These are phyloP conservation scores for Coreoperca whiteheadi DNA, from an alignment of 2,113 vertebrate species.

Conservation along the genomic window DNA sequence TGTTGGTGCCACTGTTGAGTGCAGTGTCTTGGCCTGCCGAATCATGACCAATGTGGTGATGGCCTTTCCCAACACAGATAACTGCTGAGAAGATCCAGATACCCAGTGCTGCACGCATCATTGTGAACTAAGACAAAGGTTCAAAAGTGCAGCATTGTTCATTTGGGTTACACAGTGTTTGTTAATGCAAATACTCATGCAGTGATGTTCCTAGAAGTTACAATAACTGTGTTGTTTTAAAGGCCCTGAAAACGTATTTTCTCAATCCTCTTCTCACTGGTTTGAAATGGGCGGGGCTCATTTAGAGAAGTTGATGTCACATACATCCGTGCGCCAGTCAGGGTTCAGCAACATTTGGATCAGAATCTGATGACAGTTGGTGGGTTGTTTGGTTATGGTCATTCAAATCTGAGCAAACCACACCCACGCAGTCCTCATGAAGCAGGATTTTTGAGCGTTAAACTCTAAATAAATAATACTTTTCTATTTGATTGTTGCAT, in stretches of 20 bases:
- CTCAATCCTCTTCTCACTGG: neutral
- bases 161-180: slow-evolving; percentile 49
- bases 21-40: slow-evolving; percentile 26
- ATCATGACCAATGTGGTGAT: slow-evolving; percentile 25
- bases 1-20: neutral
- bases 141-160: slow-evolving; percentile 38
- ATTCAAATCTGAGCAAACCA: neutral
- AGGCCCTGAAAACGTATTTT: neutral
- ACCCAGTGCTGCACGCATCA: slow-evolving; percentile 53
- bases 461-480: neutral
- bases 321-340: neutral
- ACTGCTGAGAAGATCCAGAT: slow-evolving; percentile 69
- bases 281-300: neutral
- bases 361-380: neutral
- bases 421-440: neutral
- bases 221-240: neutral
- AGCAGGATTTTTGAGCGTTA: neutral
- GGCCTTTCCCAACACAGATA: slow-evolving; percentile 50
- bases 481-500: neutral
- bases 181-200: neutral
- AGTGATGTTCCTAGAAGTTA: neutral
- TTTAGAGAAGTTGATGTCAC: neutral
- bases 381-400: neutral
- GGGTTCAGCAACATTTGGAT: neutral
- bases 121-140: slow-evolving; percentile 53